Evolutionary conservation across 1,140 invertebrate species (phyloP).

Genomic region (Agrypnia vestita): DNA sequence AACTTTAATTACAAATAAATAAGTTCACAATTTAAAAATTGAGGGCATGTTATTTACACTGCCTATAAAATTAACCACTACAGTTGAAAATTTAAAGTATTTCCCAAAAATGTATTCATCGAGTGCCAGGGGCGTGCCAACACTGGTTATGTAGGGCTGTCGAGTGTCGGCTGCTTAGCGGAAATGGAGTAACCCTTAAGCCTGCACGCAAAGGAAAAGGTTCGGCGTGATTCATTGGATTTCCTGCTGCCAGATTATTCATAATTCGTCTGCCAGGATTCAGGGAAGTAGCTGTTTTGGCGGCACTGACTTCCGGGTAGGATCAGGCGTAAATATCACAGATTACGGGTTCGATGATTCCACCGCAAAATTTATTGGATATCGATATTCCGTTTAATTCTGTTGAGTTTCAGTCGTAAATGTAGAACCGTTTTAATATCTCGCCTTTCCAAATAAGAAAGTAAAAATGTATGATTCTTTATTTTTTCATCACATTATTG

Average conservation of each 20-base stretch:
- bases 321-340: constrained; percentile 1
- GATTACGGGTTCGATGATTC: background rate
- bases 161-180: background rate
- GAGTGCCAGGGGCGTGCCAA: constrained; percentile 1
- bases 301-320: constrained; percentile 15
- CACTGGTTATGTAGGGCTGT: constrained; percentile 10
- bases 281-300: background rate
- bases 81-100: too few relatives aligned
- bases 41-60: too few relatives aligned
- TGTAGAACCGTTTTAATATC: too few relatives aligned
- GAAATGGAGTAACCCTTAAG: constrained; percentile 26
- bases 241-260: constrained; percentile 28
- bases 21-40: too few relatives aligned
- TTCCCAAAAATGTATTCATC: too few relatives aligned
- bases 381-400: too few relatives aligned
- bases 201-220: constrained; percentile 28
- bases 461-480: too few relatives aligned
- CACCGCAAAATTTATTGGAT: background rate
- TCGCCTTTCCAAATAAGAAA: too few relatives aligned
- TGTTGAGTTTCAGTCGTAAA: too few relatives aligned
- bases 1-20: too few relatives aligned
- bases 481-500: too few relatives aligned
- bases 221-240: constrained; percentile 36
- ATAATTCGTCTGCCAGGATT: constrained; percentile 34
- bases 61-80: too few relatives aligned